Percentiles rank a stretch among this genome's conserved stretches.
phyloP scores from a whole-genome alignment of 1,140 invertebrate genomes.

The Drosophila nigromelanica region DNA sequence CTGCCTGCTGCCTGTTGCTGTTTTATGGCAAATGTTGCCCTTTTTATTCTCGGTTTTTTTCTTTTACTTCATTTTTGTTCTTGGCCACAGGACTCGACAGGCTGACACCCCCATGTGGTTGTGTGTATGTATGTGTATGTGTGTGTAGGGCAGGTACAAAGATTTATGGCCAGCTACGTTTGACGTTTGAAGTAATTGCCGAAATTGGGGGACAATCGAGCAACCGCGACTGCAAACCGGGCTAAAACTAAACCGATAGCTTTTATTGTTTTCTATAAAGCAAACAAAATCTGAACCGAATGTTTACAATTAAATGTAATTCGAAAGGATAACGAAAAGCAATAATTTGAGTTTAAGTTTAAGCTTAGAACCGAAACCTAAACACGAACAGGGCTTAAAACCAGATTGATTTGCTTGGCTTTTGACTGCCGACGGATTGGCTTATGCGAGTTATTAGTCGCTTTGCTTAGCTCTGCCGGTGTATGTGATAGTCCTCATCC shows the following conservation, averaged over 20 bases:
- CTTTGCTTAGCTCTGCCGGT: conserved; percentile 8
- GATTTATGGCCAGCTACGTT: conserved; percentile 61
- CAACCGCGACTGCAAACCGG: conserved; percentile 3
- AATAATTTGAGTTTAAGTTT: too few species aligned
- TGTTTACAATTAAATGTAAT: too few species aligned
- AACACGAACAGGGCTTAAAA: neutral
- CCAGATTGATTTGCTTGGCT: conserved; percentile 3
- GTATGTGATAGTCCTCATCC: neutral
- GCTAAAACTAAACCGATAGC: too few species aligned
- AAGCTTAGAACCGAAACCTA: too few species aligned
- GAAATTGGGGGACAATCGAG: conserved; percentile 65
- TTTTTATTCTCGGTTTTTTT: conserved; percentile 33
- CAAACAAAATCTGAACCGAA: too few species aligned
- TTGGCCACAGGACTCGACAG: conserved; percentile 44
- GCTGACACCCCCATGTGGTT: conserved; percentile 7
- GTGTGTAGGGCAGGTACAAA: conserved; percentile 19
- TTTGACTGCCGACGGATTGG: neutral
- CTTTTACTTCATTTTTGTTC: conserved; percentile 8
- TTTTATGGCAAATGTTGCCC: conserved; percentile 46
- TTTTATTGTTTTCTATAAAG: too few species aligned
- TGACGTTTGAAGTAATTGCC: conserved; percentile 64
- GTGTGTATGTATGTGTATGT: neutral
- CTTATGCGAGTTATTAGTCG: conserved; percentile 13
- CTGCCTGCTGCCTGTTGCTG: conserved; percentile 61
- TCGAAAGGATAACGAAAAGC: too few species aligned